Base-by-base conservation (phyloP, 1,140 invertebrate genomes). In the Orussus abietinus region DNA sequence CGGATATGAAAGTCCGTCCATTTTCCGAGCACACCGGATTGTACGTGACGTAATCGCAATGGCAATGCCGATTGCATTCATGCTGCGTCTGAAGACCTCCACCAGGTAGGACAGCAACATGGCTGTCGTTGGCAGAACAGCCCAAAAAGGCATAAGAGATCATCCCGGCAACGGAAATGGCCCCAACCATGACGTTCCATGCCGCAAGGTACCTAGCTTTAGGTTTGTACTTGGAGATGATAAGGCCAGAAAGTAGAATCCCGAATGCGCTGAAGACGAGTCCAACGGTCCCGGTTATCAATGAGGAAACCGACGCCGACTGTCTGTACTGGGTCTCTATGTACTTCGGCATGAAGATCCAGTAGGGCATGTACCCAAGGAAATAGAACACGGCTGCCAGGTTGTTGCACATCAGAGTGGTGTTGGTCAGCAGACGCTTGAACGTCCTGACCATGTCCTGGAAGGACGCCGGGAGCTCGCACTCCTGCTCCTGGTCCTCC, bases 271-370 rank as follows among this genome's bases (percentile, higher is more conserved):
- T 84, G 61, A 84, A 85, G 3, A 84, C 69, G 14, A 89, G 63
- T 3, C 85, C 83, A 4, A 85, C 81, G 3, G 77, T 79, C 30
- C 85, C 84, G 32, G 83, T 85, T 5, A 84, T 80, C 35, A 85
- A 61, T 17, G 80, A 81, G 1, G 84, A 83, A 1, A 76, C 76
- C 1, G 82, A 81, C 2, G 85, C 82, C 9, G 84, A 84, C 51
- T 85, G 81, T 45, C 80, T 77, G 55, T 85, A 88, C 59, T 86
- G 83, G 0, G 80, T 81, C 64, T 87, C 84, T 36, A 87, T 83
- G 42, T 86, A 88, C 57, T 87, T 87, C 1, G 85, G 84, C 62
- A 85, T 77, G 50, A 85, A 87, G 5, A 85, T 84, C 78, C 81
- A 84, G 51, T 85, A 87, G 0, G 84, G 84, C 63, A 82, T 81